phyloP scores from a whole-genome alignment of 2,888 invertebrate species.

The Pollenia angustigena region DNA sequence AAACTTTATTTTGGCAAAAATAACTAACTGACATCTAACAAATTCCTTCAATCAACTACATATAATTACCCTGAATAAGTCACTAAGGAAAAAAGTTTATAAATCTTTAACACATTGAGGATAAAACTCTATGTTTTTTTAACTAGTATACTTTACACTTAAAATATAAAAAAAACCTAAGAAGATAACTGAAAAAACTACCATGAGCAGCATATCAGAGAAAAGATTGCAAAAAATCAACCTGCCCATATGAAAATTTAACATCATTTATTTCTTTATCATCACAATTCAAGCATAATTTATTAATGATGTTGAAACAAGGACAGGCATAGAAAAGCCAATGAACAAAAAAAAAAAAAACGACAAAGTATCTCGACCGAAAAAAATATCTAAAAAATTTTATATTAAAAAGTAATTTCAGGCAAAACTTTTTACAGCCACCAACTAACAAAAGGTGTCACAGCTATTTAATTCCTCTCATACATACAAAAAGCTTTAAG shows the following conservation, averaged over 20 bases:
- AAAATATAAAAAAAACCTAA: slow-evolving; percentile 24
- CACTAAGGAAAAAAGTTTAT: slow-evolving; percentile 5
- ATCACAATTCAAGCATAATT: slow-evolving; percentile 78
- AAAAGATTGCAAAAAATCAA: not conserved
- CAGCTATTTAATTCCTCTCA: not conserved
- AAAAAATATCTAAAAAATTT: slow-evolving; percentile 81
- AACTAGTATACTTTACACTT: not conserved
- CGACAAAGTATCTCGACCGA: slow-evolving; percentile 6
- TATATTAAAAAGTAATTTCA: slow-evolving; percentile 76
- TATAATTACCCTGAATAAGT: slow-evolving; percentile 52
- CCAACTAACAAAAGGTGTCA: slow-evolving; percentile 39
- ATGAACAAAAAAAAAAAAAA: slow-evolving; percentile 14
- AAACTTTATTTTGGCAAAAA: not conserved
- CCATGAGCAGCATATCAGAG: not conserved
- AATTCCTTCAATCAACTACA: slow-evolving; percentile 3
- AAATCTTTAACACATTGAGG: slow-evolving; percentile 27
- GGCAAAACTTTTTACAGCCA: slow-evolving; percentile 43
- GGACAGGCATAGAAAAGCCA: not conserved
- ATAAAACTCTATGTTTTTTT: slow-evolving; percentile 27
- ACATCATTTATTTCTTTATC: slow-evolving; percentile 77
- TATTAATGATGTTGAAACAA: slow-evolving; percentile 80
- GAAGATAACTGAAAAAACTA: slow-evolving; percentile 46
- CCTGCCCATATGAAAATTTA: slow-evolving; percentile 60
- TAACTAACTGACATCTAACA: slow-evolving; percentile 51
- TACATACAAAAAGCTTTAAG: not conserved